Evolutionary conservation across 2,888 invertebrate genomes (phyloP), one percentile per base, ranked within the genome.

Genomic region (Mythimna loreyi): DNA sequence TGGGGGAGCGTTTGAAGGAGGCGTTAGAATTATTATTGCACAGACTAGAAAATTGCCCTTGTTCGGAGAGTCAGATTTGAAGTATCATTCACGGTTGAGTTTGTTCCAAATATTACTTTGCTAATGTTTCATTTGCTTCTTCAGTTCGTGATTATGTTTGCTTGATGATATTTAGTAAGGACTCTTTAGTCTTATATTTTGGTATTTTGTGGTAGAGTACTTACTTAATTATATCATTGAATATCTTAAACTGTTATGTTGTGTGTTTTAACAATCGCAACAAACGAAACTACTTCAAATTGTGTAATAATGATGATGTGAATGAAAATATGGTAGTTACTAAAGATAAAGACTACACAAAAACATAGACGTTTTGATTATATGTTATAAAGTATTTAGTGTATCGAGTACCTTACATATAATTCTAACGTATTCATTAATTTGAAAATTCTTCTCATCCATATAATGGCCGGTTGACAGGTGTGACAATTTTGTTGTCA

Each of bases 401-500:
- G n/a, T 1, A 66, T 66, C 23, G 9, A 72, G 40, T 33, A 3
- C 0, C 25, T 28, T 45, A 2, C n/a, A 13, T 33, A 2, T 58
- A 21, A 23, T 7, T 33, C 0, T 33, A 25, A 19, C 40, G 3
- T 60, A 52, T 52, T 5, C n/a, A 50, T 33, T 7, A 55, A 2
- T 49, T 58, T 21, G 3, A 59, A 19, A 30, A 66, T 56, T 28
- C 16, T 30, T 23, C 63, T 53, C 21, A 67, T 62, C 50, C 23
- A 66, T 59, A 52, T 67, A 75, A 85, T 86, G 86, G 89, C 91
- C 90, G 91, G 87, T 94, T 96, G 97, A 94, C 98, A 99, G 99
- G 98, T 97, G 98, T 99, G 96, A 99, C 98, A 96, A 99, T 99
- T 96, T 97, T 99, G 96, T 97, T 99, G 96, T 99, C 99, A 96